Percentiles rank a stretch among this genome's conserved stretches.
These are phyloP conservation scores for Ommatoiulus sabulosus DNA, from an alignment of 2,888 invertebrate genomes.

Conservation along the genomic window DNA sequence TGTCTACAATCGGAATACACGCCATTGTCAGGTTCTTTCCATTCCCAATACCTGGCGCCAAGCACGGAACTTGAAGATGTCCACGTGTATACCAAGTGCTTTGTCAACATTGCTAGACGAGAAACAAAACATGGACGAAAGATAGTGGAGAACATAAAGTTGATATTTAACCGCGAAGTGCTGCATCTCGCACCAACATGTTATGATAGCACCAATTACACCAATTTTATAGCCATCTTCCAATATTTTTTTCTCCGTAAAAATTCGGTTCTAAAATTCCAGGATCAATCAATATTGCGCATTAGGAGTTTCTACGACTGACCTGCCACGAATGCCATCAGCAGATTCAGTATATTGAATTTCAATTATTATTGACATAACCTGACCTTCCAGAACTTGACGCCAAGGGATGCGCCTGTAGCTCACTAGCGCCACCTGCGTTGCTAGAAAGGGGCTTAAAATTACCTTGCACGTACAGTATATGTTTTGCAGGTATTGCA, in stretches of 20 bases:
- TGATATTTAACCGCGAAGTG: conserved; percentile 37
- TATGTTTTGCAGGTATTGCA: too few relatives aligned
- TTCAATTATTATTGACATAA: too few relatives aligned
- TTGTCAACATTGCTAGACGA: conserved; percentile 13
- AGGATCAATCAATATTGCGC: not conserved
- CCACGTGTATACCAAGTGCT: not conserved
- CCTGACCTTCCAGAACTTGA: too few relatives aligned
- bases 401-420: too few relatives aligned
- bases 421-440: not conserved
- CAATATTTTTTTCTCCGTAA: not conserved
- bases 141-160: not conserved
- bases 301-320: too few relatives aligned
- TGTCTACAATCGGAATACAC: too few relatives aligned
- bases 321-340: too few relatives aligned
- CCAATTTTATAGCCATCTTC: not conserved
- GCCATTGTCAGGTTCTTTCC: not conserved
- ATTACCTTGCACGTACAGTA: not conserved
- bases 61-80: not conserved
- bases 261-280: not conserved
- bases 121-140: not conserved
- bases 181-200: not conserved
- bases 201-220: not conserved
- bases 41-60: not conserved
- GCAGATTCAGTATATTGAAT: too few relatives aligned
- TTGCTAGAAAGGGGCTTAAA: not conserved